Conservation (phyloP, 2,888 invertebrate species). For the Caenorhabditis wallacei region DNA sequence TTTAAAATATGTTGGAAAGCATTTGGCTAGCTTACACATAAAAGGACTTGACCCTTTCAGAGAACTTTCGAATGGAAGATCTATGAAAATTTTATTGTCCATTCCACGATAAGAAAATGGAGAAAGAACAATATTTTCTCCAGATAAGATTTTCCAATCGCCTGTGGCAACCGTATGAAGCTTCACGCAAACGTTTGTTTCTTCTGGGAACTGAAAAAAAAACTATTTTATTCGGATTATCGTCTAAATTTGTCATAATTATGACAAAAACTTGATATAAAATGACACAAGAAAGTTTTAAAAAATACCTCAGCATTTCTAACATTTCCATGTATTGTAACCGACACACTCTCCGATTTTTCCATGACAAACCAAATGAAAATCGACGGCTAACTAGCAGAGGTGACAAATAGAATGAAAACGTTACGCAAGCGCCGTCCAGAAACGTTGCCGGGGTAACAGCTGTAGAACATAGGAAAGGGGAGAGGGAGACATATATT, state of each 20-base stretch:
- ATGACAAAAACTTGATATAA: too few relatives aligned
- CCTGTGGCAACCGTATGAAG: slow-evolving; percentile 1
- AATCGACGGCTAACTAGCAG: not conserved
- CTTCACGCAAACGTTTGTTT: slow-evolving; percentile 45
- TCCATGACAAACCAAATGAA: not conserved
- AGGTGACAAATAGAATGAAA: too few relatives aligned
- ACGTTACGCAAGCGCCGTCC: not conserved
- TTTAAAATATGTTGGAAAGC: too few relatives aligned
- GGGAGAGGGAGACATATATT: not conserved
- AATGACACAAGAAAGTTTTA: not conserved
- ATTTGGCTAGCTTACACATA: too few relatives aligned
- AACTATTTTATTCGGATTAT: not conserved
- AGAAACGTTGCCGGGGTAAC: slow-evolving; percentile 2
- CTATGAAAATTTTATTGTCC: slow-evolving; percentile 38
- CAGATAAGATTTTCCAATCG: slow-evolving; percentile 47
- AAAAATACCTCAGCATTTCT: slow-evolving; percentile 14
- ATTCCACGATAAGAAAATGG: slow-evolving; percentile 43
- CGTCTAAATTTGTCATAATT: too few relatives aligned
- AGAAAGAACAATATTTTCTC: slow-evolving; percentile 25
- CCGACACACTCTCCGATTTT: not conserved
- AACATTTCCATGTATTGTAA: slow-evolving; percentile 31
- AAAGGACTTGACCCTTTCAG: slow-evolving; percentile 26
- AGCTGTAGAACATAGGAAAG: not conserved
- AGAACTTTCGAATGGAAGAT: slow-evolving; percentile 48
- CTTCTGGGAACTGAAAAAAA: slow-evolving; percentile 59